Conservation (phyloP, 2,888 invertebrate genomes). For the Camptogramma bilineatum region DNA sequence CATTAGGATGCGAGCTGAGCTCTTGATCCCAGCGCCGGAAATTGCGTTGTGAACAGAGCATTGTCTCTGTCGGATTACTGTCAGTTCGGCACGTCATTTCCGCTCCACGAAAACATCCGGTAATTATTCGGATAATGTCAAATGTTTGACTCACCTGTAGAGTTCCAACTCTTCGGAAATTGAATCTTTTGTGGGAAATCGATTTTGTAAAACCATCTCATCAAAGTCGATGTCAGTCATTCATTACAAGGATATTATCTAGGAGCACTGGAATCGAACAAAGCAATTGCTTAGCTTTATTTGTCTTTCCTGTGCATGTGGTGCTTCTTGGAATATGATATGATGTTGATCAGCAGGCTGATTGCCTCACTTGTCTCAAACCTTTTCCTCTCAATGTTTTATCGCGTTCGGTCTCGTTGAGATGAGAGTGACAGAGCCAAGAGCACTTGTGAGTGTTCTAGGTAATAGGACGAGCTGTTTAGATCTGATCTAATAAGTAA, state of each 20-base stretch:
- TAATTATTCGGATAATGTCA: conserved; percentile 77
- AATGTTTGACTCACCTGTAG: conserved; percentile 62
- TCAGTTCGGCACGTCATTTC: conserved; percentile 77
- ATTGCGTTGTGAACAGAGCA: conserved; percentile 73
- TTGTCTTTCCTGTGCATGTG: too few species aligned
- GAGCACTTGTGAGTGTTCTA: too few species aligned
- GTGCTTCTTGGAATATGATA: too few species aligned
- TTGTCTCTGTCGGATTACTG: conserved; percentile 75
- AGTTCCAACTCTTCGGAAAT: conserved; percentile 40
- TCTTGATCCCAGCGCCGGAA: conserved; percentile 67
- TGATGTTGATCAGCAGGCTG: too few species aligned
- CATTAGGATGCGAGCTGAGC: conserved; percentile 44
- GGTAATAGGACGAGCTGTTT: too few species aligned
- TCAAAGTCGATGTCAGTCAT: neutral
- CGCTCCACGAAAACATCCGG: conserved; percentile 73
- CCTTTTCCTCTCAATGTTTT: too few species aligned
- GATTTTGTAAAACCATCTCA: neutral
- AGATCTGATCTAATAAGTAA: too few species aligned
- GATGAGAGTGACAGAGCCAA: too few species aligned
- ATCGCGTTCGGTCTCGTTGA: too few species aligned
- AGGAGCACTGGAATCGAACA: neutral
- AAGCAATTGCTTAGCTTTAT: neutral
- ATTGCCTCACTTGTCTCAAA: too few species aligned
- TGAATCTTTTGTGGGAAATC: conserved; percentile 3
- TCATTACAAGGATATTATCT: neutral